Base-by-base conservation (phyloP, 2,113 vertebrate species). In the Hyaena hyaena region DNA sequence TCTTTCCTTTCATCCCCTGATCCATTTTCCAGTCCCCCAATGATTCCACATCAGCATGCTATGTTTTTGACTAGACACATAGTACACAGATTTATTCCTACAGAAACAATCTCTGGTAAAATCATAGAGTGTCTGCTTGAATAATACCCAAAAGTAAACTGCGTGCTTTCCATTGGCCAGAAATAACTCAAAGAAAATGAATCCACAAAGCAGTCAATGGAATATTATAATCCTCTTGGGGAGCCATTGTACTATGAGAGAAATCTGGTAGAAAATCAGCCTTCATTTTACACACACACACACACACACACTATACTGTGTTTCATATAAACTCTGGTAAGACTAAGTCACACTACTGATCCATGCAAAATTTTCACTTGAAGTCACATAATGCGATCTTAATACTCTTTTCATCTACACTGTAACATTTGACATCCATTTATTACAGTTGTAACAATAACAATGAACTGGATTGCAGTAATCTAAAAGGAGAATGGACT, bases 21-120 rank as follows among this genome's bases (percentile, higher is more conserved):
- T 88, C 53, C 61, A 76, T 66, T 91, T 95, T 81, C 88, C 17
- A 93, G 66, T 93, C 6, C 63, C 28, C 65, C 23, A 90, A 50
- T 71, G 80, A 81, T 84, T 96, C 61, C 28, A 88, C 81, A 43
- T 83, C 69, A 90, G 65, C 68, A 24, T 88, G 43, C 69, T 77
- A 45, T 94, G 93, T 90, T 94, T 95, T 95, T 88, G 88, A 96
- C 93, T 89, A 98, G 95, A 96, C 94, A 98, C 98, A 98, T 97
- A 98, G 98, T 98, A 97, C 81, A 98, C 97, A 98, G 97, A 97
- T 98, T 99, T 97, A 98, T 96, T 98, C 92, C 98, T 98, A 97
- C 88, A 98, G 97, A 98, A 98, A 96, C 97, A 97, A 98, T 97
- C 93, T 98, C 97, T 98, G 98, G 98, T 98, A 98, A 98, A 98